phyloP scores from a whole-genome alignment of 2,888 invertebrate species.

The Drosophila paracracens region DNA sequence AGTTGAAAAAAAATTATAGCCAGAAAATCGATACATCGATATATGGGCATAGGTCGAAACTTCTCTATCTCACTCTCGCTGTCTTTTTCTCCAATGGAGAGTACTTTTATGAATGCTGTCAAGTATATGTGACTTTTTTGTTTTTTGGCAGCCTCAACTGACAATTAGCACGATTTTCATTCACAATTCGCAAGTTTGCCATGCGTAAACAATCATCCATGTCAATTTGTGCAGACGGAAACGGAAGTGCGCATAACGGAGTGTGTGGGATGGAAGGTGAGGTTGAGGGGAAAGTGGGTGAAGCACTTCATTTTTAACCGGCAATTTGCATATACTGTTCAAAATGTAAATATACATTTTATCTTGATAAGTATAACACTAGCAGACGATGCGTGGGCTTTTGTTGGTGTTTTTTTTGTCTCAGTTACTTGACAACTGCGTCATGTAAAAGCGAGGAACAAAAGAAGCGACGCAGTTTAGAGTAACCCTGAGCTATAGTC shows the following conservation, averaged over 20 bases:
- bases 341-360: slow-evolving; percentile 60
- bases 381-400: slow-evolving; percentile 55
- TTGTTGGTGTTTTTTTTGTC: slow-evolving; percentile 6
- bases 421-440: slow-evolving; percentile 46
- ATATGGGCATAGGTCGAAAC: not conserved
- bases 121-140: slow-evolving; percentile 38
- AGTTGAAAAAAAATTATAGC: no score
- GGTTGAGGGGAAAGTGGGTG: not conserved
- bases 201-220: slow-evolving; percentile 41
- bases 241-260: slow-evolving; percentile 44
- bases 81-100: not conserved
- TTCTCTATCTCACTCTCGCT: not conserved
- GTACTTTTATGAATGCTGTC: slow-evolving; percentile 1
- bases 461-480: slow-evolving; percentile 47
- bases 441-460: slow-evolving; percentile 36
- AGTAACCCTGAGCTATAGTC: not conserved
- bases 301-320: slow-evolving; percentile 20
- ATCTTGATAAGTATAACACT: slow-evolving; percentile 57
- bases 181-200: slow-evolving; percentile 32
- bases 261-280: not conserved
- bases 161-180: slow-evolving; percentile 58
- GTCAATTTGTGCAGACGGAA: slow-evolving; percentile 43
- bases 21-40: no score
- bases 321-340: slow-evolving; percentile 61
- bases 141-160: slow-evolving; percentile 15